Base-by-base conservation (phyloP, 2,888 invertebrate species). In the Oscheius sp. region DNA sequence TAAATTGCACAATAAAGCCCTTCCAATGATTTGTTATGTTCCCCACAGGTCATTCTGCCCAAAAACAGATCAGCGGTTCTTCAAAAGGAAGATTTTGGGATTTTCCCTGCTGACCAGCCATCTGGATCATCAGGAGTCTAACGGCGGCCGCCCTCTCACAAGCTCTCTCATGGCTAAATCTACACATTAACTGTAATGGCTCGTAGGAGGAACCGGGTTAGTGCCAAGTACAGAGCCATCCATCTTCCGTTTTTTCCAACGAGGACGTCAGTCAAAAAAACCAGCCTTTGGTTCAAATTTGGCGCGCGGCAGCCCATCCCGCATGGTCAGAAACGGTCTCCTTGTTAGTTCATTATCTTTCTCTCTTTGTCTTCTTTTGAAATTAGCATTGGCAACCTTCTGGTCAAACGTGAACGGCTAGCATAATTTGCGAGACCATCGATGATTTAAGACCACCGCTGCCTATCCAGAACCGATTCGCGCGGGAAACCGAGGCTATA, bases 231-330 rank as follows among this genome's bases (percentile, higher is more conserved):
- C 34, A 6, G 55, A 17, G 48, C 48, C 48, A 48, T 55, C 33
- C 55, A 53, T 33, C 33, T 20, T 55, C 34, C 34, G 33, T 12
- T 2, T 10, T 52, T 27, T 52, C 27, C 27, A 27, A 20, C 37
- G 17, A 33, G 33, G 55, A 29, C 42, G 61, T 29, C 61, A 42
- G 45, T 61, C 58, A 58, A 42, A 61, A 61, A 61, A 61, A 61
- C 61, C 61, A 45, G 61, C 61, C 61, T 17, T 27, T 20, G 34
- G 61, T 61, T 61, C 61, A 61, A 61, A 61, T 61, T 61, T 61
- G 61, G 61, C 61, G 61, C 55, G 33, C 33, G 15, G 27, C 39
- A 1, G 12, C 48, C 4, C 42, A 20, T 61, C 45, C 61, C 61
- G 61, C 61, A 61, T 37, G 37, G 37, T 37, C 37, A 8, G 8